Base-by-base conservation (phyloP, 1,140 invertebrate species). In the Musca vetustissima region DNA sequence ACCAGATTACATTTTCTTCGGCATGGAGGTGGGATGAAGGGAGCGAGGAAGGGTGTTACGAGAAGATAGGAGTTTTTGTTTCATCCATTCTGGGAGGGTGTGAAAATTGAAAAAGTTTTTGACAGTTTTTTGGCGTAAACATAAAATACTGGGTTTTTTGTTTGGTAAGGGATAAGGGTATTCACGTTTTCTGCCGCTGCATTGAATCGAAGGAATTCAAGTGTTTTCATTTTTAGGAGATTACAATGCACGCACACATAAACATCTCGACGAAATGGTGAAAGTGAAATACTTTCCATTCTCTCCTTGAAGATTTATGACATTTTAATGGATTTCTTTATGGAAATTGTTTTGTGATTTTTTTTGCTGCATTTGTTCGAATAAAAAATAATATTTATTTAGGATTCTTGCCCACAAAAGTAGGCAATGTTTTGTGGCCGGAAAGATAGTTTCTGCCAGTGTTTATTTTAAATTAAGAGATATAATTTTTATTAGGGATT, bases 51-150 rank as follows among this genome's bases (percentile, higher is more conserved):
- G 36, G 36, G 11, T 2, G 36, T 32, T 9, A 32, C 28, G 28
- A 32, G 28, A 32, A 32, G 28, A 4, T 43, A 11, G 36, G 4
- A 3, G 28, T 28, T 28, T 28, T 28, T 28, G 6, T 28, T 28
- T 28, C 28, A n/a, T n/a, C 17, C 28, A 61, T 25, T 32, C 15
- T 36, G 36, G 57, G n/a, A n/a, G 55, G 57, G 57, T 61, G 57
- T 61, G 28, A 61, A 61, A 61, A 61, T 61, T 61, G 57, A 61
- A 61, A 61, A 61, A 61, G 57, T 61, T 61, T 59, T 61, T 61
- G 57, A 61, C 57, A 61, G 57, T 61, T 61, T 61, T n/a, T 61
- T 61, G 57, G 57, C 57, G 57, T 61, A 61, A 61, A 61, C 57
- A 61, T 61, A 61, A 61, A 61, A 61, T 61, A 61, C 28, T 36